Percentiles rank a stretch among this genome's conserved stretches.
These are phyloP conservation scores for Hippasteria phrygiana DNA, from an alignment of 53 echinoderm and acorn worm species.

Conservation along the genomic window DNA sequence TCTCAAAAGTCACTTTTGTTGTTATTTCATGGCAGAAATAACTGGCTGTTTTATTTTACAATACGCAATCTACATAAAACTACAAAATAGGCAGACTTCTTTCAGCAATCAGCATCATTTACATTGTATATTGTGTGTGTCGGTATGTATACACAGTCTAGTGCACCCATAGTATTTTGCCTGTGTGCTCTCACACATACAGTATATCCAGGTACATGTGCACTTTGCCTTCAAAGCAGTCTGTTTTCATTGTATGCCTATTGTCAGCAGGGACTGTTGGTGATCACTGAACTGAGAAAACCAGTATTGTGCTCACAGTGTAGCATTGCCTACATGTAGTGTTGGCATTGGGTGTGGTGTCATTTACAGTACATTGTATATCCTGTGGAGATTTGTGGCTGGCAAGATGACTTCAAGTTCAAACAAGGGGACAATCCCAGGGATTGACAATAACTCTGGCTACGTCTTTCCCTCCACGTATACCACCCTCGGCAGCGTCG, in stretches of 20 bases:
- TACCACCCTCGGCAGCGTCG: constrained; percentile 6
- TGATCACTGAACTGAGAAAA: neutral
- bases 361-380: neutral
- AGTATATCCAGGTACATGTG: neutral
- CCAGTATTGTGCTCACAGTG: neutral
- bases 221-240: neutral
- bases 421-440: neutral
- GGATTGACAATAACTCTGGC: neutral
- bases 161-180: neutral
- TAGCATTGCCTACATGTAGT: neutral
- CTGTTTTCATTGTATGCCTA: neutral
- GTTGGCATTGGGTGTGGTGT: neutral
- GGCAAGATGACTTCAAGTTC: neutral
- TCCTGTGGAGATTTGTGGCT: neutral
- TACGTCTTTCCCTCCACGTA: constrained; percentile 14
- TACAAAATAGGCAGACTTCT: too few species aligned
- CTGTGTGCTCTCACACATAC: neutral
- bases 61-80: too few species aligned
- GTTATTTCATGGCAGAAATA: too few species aligned
- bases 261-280: too few species aligned
- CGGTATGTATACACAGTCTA: too few species aligned
- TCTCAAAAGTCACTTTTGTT: too few species aligned
- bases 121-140: too few species aligned
- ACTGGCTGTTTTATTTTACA: too few species aligned
- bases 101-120: too few species aligned